A percentile compares a stretch with the other conserved stretches of the same genome.
phyloP scores from a whole-genome alignment of 2,113 vertebrate genomes.

The Thamnophis sirtalis region DNA sequence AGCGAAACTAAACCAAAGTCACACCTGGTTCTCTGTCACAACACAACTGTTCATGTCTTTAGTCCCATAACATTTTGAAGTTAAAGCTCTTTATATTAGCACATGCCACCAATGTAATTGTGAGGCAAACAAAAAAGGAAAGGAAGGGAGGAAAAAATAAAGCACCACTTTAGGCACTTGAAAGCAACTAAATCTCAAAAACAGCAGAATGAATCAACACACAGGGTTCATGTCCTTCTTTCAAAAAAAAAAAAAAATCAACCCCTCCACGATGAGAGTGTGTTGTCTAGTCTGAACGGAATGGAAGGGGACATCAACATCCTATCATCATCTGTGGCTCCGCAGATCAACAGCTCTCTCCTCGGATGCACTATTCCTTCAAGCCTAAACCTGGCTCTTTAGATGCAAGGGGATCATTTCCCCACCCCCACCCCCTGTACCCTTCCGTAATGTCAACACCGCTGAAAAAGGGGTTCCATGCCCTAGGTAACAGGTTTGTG shows the following conservation, averaged over 20 bases:
- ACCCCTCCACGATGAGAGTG: slow-evolving; percentile 77
- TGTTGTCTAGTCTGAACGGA: slow-evolving; percentile 77
- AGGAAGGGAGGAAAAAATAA: slow-evolving; percentile 60
- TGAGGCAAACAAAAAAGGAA: slow-evolving; percentile 86
- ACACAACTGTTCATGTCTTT: slow-evolving; percentile 80
- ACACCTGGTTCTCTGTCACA: slow-evolving; percentile 75
- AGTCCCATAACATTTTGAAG: slow-evolving; percentile 88
- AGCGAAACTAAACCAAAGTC: slow-evolving; percentile 50
- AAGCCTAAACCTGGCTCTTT: slow-evolving; percentile 76
- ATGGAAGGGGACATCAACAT: slow-evolving; percentile 79
- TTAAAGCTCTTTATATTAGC: slow-evolving; percentile 99
- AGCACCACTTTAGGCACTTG: slow-evolving; percentile 99
- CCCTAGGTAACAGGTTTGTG: slow-evolving; percentile 71
- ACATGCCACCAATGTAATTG: slow-evolving; percentile 97
- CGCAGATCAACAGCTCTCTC: slow-evolving; percentile 74
- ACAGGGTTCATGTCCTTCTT: slow-evolving; percentile 79
- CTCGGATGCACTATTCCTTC: slow-evolving; percentile 78
- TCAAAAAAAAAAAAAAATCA: slow-evolving; percentile 57
- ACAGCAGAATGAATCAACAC: slow-evolving; percentile 95
- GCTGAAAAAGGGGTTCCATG: slow-evolving; percentile 77
- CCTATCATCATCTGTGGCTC: slow-evolving; percentile 78
- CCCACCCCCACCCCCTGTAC: slow-evolving; percentile 59
- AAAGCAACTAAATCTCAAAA: slow-evolving; percentile 98
- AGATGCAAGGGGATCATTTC: slow-evolving; percentile 72
- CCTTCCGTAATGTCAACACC: slow-evolving; percentile 73